Evolutionary conservation across 2,888 invertebrate genomes (phyloP).

Genomic region (Leucozona laternaria): DNA sequence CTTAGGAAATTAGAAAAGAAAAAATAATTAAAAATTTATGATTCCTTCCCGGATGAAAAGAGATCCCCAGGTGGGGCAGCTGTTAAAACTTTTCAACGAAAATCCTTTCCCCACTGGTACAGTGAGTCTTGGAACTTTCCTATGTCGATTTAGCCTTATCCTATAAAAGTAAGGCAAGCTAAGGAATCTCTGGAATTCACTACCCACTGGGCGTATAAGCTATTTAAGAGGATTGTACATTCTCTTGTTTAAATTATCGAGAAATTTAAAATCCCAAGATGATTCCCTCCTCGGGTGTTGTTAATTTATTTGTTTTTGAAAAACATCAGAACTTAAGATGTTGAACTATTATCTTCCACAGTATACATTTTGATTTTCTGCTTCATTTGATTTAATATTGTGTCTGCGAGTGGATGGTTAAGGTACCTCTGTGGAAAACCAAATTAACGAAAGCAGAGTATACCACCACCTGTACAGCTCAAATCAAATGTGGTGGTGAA

Average conservation of each 20-base stretch:
- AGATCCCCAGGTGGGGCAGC: conserved; percentile 18
- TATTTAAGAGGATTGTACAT: conserved; percentile 39
- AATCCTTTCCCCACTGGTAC: not conserved
- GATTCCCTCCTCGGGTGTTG: conserved; percentile 15
- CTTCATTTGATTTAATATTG: conserved; percentile 61
- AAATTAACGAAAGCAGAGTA: conserved; percentile 41
- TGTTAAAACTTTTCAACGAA: conserved; percentile 15
- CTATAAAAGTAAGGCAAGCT: too few relatives aligned
- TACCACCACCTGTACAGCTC: conserved; percentile 34
- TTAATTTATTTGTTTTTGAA: conserved; percentile 60
- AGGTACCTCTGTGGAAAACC: conserved; percentile 21
- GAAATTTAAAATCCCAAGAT: conserved; percentile 57
- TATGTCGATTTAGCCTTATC: too few relatives aligned
- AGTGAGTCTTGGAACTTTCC: not conserved
- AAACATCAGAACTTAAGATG: conserved; percentile 22
- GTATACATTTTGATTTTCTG: conserved; percentile 22
- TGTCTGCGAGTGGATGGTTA: conserved; percentile 47
- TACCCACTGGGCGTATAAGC: conserved; percentile 23
- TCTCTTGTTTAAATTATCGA: conserved; percentile 65
- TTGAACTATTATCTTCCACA: not conserved
- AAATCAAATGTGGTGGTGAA: not conserved
- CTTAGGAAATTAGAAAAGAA: conserved; percentile 34
- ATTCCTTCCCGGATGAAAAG: conserved; percentile 32
- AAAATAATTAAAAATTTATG: conserved; percentile 68
- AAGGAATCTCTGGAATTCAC: conserved; percentile 41